Conservation (phyloP, 2,888 invertebrate species). For the Eupelmus urozonus region DNA sequence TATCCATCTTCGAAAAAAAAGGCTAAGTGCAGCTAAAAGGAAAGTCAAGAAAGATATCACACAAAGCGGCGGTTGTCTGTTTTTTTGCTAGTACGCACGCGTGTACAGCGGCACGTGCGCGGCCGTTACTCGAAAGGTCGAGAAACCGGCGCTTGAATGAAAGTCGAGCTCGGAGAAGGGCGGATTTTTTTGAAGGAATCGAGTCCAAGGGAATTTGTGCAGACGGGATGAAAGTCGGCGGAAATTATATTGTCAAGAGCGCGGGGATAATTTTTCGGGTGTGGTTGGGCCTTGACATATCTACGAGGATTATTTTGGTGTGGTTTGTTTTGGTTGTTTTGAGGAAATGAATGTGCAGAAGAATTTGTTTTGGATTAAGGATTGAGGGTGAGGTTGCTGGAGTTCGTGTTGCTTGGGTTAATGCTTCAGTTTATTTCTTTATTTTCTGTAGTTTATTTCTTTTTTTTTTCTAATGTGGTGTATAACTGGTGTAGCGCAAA, state of each 20-base stretch:
- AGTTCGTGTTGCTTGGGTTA: no score
- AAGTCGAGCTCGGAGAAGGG: constrained; percentile 29
- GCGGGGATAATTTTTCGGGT: neutral
- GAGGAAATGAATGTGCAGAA: neutral
- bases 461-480: no score
- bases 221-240: neutral
- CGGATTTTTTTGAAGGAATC: constrained; percentile 9
- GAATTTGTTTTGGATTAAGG: neutral
- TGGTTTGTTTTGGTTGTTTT: neutral
- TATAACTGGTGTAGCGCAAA: no score
- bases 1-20: no score
- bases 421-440: no score
- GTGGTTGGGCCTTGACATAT: neutral
- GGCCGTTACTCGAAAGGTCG: constrained; percentile 26
- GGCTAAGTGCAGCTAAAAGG: no score
- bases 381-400: no score
- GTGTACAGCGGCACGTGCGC: constrained; percentile 6
- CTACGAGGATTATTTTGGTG: no score
- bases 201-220: constrained; percentile 51
- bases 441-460: no score
- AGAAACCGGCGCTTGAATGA: constrained; percentile 36
- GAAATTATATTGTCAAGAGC: neutral
- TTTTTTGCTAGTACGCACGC: constrained; percentile 24
- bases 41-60: no score
- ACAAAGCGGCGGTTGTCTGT: neutral